Evolutionary conservation across 2,113 vertebrate genomes (phyloP), one percentile per base, ranked within the genome.

Genomic region (Ameiurus melas): DNA sequence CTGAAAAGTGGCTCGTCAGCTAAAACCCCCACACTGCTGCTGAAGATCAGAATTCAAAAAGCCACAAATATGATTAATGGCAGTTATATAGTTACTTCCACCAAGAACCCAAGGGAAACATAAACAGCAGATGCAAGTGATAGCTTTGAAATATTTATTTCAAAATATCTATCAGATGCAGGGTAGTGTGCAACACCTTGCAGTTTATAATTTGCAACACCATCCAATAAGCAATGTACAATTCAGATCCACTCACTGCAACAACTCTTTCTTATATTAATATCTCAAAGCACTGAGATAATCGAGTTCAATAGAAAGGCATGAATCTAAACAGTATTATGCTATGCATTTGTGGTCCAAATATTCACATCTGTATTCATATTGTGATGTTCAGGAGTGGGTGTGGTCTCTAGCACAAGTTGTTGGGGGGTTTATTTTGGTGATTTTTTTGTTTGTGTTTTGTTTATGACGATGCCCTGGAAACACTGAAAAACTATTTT

Each of bases 11-110:
- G 9, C 70, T 53, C 1, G 39, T 84, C 68, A 66, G 57, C 57
- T 17, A 43, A 84, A 33, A 75, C 9, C 39, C 57, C 57, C 43
- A 66, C 70, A 36, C 33, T 13, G 33, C 43, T 66, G 77, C 86
- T 77, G 71, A 70, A 66, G 57, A 75, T 79, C 57, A 14, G 27
- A 62, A 47, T 60, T 88, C 68, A 53, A 22, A 16, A 86, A 86
- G 58, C 57, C 30, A 78, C 30, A 64, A 88, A 66, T 84, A 84
- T 55, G 6, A 84, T 53, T 5, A 64, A 62, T 33, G 33, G 39
- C 71, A 82, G 57, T 39, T 39, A 39, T 53, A 84, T 33, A 64
- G 19, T 78, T 79, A 39, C 30, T 33, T 57, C 57, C 22, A 77
- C 33, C 27, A 36, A 75, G 12, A 6, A 73, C 3, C 12, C 43